A percentile compares a stretch with the other conserved stretches of the same genome.
Evolutionary conservation across 1,140 invertebrate genomes (phyloP).

Genomic region (Melitaea cinxia): DNA sequence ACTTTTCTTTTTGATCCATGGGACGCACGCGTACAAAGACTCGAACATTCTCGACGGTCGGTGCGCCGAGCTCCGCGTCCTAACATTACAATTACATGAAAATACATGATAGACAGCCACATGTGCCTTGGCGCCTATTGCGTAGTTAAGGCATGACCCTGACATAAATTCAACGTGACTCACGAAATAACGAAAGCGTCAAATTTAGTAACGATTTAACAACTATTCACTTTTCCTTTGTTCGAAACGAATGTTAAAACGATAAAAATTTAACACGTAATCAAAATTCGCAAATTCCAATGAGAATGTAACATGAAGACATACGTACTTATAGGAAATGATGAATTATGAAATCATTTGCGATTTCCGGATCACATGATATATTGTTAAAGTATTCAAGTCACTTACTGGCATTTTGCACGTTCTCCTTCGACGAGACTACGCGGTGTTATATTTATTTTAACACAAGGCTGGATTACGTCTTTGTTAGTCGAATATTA

Average conservation of each 20-base stretch:
- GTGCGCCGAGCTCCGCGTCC: slow-evolving; percentile 65
- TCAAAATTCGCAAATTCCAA: slow-evolving; percentile 38
- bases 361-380: slow-evolving; percentile 63
- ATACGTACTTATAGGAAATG: slow-evolving; percentile 43
- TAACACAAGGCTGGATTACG: slow-evolving; percentile 52
- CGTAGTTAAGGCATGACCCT: slow-evolving; percentile 57
- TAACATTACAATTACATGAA: slow-evolving; percentile 42
- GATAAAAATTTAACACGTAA: slow-evolving; percentile 14
- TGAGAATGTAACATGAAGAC: slow-evolving; percentile 34
- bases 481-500: slow-evolving; percentile 73
- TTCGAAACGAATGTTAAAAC: not conserved
- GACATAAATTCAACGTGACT: slow-evolving; percentile 55
- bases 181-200: slow-evolving; percentile 30
- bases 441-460: slow-evolving; percentile 50
- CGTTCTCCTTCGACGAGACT: slow-evolving; percentile 47
- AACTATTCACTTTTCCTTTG: not conserved
- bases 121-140: slow-evolving; percentile 45
- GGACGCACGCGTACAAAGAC: slow-evolving; percentile 95
- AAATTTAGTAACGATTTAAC: not conserved
- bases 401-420: slow-evolving; percentile 73
- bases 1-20: slow-evolving; percentile 90
- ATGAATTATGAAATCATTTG: slow-evolving; percentile 53
- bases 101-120: slow-evolving; percentile 31
- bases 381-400: slow-evolving; percentile 40
- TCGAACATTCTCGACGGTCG: slow-evolving; percentile 87